Conservation (phyloP, 2,113 vertebrate species). For the Neodon shergylaensis region DNA sequence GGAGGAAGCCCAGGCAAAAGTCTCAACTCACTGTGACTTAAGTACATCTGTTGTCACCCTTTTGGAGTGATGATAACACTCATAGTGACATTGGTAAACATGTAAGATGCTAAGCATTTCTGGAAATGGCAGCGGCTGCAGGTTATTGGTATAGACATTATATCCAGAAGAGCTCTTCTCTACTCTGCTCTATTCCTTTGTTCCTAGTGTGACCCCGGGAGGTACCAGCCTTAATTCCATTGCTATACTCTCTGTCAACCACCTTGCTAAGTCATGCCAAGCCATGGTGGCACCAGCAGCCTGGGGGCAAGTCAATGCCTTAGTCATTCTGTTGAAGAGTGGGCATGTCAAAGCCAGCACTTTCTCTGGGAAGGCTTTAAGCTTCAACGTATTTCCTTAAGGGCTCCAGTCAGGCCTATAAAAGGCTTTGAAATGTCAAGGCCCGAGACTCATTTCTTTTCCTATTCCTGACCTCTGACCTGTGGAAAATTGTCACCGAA, state of each 20-base stretch:
- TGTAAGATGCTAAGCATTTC: not conserved
- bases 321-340: not conserved
- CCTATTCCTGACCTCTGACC: not conserved
- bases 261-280: not conserved
- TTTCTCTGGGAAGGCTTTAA: not conserved
- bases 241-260: not conserved
- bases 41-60: not conserved
- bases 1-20: not conserved
- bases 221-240: not conserved
- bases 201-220: not conserved
- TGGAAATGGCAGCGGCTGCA: not conserved
- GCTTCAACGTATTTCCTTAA: not conserved
- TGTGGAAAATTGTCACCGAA: not conserved
- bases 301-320: not conserved
- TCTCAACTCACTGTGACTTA: slow-evolving; percentile 57
- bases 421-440: not conserved
- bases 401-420: not conserved
- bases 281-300: not conserved
- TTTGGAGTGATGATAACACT: slow-evolving; percentile 2
- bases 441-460: not conserved
- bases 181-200: not conserved
- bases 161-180: not conserved
- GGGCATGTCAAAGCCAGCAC: not conserved
- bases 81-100: slow-evolving; percentile 24
- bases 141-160: not conserved